Conservation (phyloP, 2,113 vertebrate species). For the Otis tarda region DNA sequence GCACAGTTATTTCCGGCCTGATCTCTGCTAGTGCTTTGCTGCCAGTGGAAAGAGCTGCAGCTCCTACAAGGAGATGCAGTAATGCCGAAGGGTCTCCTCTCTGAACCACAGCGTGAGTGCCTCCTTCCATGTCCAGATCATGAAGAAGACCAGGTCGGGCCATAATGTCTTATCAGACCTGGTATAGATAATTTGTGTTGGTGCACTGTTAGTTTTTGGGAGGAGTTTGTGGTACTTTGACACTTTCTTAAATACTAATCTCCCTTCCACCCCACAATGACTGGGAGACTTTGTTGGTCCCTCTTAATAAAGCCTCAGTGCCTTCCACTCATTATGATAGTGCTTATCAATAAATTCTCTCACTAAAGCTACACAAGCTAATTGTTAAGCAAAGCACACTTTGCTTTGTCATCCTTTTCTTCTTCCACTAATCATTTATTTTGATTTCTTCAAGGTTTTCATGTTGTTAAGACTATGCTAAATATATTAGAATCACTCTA, state of each 20-base stretch:
- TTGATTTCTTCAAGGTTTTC: not conserved
- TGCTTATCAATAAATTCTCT: not conserved
- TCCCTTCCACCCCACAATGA: not conserved
- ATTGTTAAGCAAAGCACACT: not conserved
- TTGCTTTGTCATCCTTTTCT: not conserved
- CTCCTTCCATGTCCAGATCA: not conserved
- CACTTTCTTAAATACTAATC: not conserved
- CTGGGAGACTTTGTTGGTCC: not conserved
- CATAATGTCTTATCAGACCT: not conserved
- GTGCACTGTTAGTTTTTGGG: not conserved
- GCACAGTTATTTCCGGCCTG: not conserved
- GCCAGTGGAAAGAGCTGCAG: not conserved
- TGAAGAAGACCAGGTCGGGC: not conserved
- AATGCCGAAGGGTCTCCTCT: fast-evolving
- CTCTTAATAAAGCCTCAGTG: not conserved
- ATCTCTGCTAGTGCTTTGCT: not conserved
- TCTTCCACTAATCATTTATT: not conserved
- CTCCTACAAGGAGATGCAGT: not conserved
- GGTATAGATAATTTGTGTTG: not conserved
- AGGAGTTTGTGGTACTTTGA: not conserved
- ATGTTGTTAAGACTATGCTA: not conserved
- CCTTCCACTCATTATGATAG: not conserved
- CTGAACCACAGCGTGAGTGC: fast-evolving
- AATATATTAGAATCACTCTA: not conserved
- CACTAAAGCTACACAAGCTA: not conserved